Percentiles rank a stretch among this genome's conserved stretches.
phyloP scores from a whole-genome alignment of 2,113 vertebrate genomes.

The Pandion haliaetus region DNA sequence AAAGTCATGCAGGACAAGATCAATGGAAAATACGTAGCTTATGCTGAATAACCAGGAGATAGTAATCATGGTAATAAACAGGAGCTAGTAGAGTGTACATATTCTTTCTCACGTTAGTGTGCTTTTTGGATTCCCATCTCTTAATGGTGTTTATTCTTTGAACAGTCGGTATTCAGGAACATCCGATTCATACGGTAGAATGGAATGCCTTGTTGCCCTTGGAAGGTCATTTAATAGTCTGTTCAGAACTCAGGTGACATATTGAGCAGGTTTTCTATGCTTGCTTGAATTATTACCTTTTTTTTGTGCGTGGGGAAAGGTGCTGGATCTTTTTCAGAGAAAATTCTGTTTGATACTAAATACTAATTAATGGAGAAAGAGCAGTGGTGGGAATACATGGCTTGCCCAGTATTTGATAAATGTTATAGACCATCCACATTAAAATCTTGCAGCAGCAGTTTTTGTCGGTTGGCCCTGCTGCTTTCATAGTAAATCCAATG shows the following conservation, averaged over 20 bases:
- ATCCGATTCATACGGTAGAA: background rate
- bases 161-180: background rate
- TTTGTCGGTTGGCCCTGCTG: background rate
- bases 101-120: background rate
- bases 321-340: background rate
- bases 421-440: background rate
- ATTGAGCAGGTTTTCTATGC: background rate
- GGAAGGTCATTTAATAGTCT: background rate
- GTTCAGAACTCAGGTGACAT: background rate
- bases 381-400: background rate
- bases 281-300: background rate
- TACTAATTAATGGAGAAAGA: background rate
- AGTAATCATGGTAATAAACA: background rate
- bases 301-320: background rate
- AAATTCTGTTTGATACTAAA: background rate
- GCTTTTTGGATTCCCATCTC: background rate
- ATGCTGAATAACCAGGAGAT: background rate
- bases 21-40: background rate
- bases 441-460: background rate
- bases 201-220: background rate
- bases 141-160: background rate
- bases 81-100: background rate
- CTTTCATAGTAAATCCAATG: background rate
- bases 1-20: fast-evolving
- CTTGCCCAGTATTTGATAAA: background rate